Evolutionary conservation across 2,113 vertebrate genomes (phyloP), one percentile per base, ranked within the genome.

Genomic region (Chrysemys picta): DNA sequence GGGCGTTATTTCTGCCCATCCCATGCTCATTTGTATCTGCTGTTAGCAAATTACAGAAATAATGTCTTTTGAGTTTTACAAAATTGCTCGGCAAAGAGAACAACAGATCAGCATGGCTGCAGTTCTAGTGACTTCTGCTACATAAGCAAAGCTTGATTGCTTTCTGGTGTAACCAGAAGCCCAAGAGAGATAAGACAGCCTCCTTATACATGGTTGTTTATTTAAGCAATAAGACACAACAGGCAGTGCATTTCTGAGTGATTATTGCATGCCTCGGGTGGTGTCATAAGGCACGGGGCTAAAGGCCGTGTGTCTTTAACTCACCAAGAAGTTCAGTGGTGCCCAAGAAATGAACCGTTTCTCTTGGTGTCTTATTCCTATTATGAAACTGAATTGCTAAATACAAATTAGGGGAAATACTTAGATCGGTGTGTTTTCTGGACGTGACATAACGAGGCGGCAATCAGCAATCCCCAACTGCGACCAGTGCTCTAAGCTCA

Each of bases 211-310:
- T 6, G 82, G 91, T 76, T 96, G 96, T 96, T 97, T 97, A 93
- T 95, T 97, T 97, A 97, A 96, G 95, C 95, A 98, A 86, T 96
- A 96, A 96, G 93, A 62, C 93, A 97, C 93, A 96, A 97, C 86
- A 96, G 91, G 89, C 93, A 91, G 88, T 85, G 91, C 89, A 87
- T 97, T 96, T 97, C 93, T 92, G 90, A 95, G 87, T 91, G 94
- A 92, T 94, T 94, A 87, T 93, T 96, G 38, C 82, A 62, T 97
- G 94, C 95, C 94, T 93, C 87, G 88, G 95, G 94, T 97, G 92
- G 93, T 93, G 93, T 96, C 91, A 95, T 93, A 89, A 96, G 92
- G 88, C 96, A 87, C 16, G 1, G 53, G 89, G 91, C 92, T 94
- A 59, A 87, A 94, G 84, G 91, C 90, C 91, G 69, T 38, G 52